phyloP scores from a whole-genome alignment of 1,140 invertebrate genomes.

The Steinernema khuongi region DNA sequence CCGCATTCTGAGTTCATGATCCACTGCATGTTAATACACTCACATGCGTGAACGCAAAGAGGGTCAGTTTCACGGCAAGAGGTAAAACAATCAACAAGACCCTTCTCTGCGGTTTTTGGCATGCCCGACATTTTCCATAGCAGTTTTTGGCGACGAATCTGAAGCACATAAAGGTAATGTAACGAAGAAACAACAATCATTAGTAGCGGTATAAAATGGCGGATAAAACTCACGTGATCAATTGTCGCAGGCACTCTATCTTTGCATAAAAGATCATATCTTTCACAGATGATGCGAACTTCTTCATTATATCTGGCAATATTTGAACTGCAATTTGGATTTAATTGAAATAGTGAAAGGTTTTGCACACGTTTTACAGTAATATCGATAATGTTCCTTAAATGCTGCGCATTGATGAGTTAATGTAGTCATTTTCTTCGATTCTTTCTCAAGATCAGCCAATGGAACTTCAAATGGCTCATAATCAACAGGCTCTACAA shows the following conservation, averaged over 20 bases:
- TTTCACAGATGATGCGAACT: constrained; percentile 41
- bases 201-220: background rate
- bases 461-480: constrained; percentile 45
- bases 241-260: constrained; percentile 38
- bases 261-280: constrained; percentile 38
- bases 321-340: constrained; percentile 19
- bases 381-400: constrained; percentile 40
- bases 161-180: background rate
- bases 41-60: constrained; percentile 42
- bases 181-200: background rate
- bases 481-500: background rate
- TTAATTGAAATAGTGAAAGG: background rate
- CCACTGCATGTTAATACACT: constrained; percentile 42
- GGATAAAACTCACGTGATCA: constrained; percentile 35
- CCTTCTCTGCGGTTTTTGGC: constrained; percentile 29
- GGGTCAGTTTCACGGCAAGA: constrained; percentile 41
- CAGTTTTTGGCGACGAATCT: constrained; percentile 41
- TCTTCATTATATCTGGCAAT: constrained; percentile 43
- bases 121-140: constrained; percentile 37
- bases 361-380: constrained; percentile 1
- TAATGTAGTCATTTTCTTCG: constrained; percentile 41
- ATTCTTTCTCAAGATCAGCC: constrained; percentile 41
- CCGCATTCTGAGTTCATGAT: constrained; percentile 44
- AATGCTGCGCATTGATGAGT: constrained; percentile 40
- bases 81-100: constrained; percentile 35